Evolutionary conservation across 2,113 vertebrate species (phyloP).

Genomic region (Bothrops jararaca): DNA sequence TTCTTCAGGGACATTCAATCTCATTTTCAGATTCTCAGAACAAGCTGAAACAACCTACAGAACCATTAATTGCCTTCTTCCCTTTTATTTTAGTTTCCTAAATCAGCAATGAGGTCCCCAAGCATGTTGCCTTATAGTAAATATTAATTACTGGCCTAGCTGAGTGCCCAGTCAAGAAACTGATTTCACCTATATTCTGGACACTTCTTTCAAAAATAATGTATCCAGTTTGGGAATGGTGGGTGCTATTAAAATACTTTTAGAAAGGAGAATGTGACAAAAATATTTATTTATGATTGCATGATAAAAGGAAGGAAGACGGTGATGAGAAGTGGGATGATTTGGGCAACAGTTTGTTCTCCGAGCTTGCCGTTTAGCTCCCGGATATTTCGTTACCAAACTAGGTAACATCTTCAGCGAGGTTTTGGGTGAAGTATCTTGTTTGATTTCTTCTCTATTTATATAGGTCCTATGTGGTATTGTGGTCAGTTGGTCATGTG

Average conservation of each 20-base stretch:
- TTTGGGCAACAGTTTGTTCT: background rate
- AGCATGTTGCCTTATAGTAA: background rate
- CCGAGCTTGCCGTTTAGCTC: too few species aligned
- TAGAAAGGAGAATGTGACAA: background rate
- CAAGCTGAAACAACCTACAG: background rate
- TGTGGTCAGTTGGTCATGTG: too few species aligned
- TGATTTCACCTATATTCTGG: background rate
- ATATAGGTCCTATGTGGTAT: too few species aligned
- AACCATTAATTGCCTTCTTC: background rate
- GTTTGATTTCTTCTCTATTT: too few species aligned
- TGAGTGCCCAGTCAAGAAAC: background rate
- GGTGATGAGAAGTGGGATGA: background rate
- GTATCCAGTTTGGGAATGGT: background rate
- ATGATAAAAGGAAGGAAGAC: background rate
- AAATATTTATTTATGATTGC: background rate
- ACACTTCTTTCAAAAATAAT: background rate
- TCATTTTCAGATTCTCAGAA: background rate
- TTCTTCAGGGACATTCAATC: background rate
- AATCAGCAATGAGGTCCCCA: background rate
- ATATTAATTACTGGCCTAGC: background rate
- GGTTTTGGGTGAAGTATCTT: too few species aligned
- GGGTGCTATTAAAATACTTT: background rate
- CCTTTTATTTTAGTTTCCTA: background rate
- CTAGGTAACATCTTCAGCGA: too few species aligned
- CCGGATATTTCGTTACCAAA: too few species aligned